Evolutionary conservation across 53 echinoderm and acorn worm genomes (phyloP), one percentile per base, ranked within the genome.

Genomic region (Pentamera pediparva): DNA sequence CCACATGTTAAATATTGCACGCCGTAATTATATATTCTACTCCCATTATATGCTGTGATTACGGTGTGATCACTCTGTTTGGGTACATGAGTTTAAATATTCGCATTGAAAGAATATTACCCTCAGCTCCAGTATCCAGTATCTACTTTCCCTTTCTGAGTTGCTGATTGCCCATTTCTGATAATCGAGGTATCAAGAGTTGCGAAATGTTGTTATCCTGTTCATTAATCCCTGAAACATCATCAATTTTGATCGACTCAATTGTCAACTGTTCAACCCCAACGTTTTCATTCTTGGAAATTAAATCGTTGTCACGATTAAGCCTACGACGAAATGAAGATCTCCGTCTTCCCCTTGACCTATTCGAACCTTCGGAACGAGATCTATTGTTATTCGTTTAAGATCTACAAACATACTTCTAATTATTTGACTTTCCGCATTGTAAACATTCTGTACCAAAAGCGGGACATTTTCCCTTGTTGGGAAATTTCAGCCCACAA

Each of bases 11-110:
- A 32, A n/a, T 57, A 50, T 5, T 52, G 35, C 39, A 43, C 39
- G n/a, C 85, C 85, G 64, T 70, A 61, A 24, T 85, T 70, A 59
- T 56, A 28, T 32, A n/a, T n/a, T n/a, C n/a, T n/a, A n/a, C n/a
- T n/a, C n/a, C n/a, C n/a, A n/a, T n/a, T n/a, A n/a, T n/a, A n/a
- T n/a, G n/a, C n/a, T n/a, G n/a, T n/a, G n/a, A n/a, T n/a, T n/a
- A n/a, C n/a, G n/a, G n/a, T n/a, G 79, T 85, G 24, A 3, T 39
- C 11, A 71, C 64, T 21, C 50, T 21, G 56, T 24, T 38, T 37
- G 81, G n/a, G n/a, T n/a, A n/a, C n/a, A n/a, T n/a, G n/a, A n/a
- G n/a, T n/a, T n/a, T n/a, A n/a, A n/a, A n/a, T 5, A 76, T 60
- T 6, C 81, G 32, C 15, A 85, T 50, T 2, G 75, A 74, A 19